Evolutionary conservation across 2,113 vertebrate genomes (phyloP), one percentile per base, ranked within the genome.

Genomic region (Haemorhous mexicanus): DNA sequence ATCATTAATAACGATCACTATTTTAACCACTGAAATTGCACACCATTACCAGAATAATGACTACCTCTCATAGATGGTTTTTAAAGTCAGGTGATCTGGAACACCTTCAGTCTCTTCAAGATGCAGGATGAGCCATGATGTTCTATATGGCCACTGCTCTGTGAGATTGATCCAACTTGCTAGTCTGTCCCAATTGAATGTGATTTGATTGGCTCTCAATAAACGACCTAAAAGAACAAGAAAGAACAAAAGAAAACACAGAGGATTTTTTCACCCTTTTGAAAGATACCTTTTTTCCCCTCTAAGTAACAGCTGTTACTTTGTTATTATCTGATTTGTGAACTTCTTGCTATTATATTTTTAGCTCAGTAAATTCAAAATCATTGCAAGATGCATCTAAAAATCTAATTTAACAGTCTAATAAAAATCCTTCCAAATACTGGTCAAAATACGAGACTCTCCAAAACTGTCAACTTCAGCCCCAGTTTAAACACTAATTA

Each of bases 141-240:
- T 99, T 49, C 99, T 98, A 79, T 99, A 99, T 0, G 99, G 99
- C 99, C 99, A 99, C 97, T 99, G 99, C 93, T 99, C 99, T 1
- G 99, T 99, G 85, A 99, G 98, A 97, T 99, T 99, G 98, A 99
- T 99, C 99, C 99, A 99, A 13, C 99, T 99, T 3, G 99, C 99
- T 90, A 99, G 98, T 8, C 99, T 98, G 68, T 99, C 99, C 99
- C 99, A 99, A 84, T 98, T 99, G 94, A 99, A 99, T 39, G 97
- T 98, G 79, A 99, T 99, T 97, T 99, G 99, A 98, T 99, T 99
- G 95, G 99, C 99, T 92, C 99, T 97, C 90, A 99, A 84, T 55
- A 99, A 97, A 73, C 99, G 98, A 70, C 99, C 99, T 94, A 86
- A 80, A 15, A 46, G 4, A 83, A 24, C 12, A 91, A 35, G 4